These are phyloP conservation scores for Amphimedon queenslandica DNA, from an alignment of 37 sponge, comb jelly and placozoan genomes.

Conservation along the genomic window DNA sequence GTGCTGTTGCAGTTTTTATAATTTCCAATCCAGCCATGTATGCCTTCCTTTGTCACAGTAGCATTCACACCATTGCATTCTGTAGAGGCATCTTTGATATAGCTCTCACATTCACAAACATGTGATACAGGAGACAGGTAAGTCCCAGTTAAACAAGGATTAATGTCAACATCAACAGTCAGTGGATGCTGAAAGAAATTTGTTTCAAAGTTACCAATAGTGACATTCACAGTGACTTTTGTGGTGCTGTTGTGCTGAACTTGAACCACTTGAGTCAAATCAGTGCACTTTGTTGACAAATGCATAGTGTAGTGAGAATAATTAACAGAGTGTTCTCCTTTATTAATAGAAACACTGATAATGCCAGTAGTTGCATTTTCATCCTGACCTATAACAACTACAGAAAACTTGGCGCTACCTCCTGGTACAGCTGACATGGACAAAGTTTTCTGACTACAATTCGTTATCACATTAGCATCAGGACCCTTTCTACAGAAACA, in stretches of 20 bases:
- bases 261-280: background rate
- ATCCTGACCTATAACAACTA: slow-evolving; percentile 1
- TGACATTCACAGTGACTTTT: background rate
- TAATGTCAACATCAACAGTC: background rate
- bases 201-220: background rate
- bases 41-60: background rate
- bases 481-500: no score
- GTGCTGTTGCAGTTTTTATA: no score
- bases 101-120: background rate
- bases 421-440: background rate
- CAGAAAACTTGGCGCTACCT: background rate
- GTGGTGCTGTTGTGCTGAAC: background rate
- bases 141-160: background rate
- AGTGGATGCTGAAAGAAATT: background rate
- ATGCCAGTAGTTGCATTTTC: background rate
- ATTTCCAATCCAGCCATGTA: slow-evolving; percentile 9
- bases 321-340: background rate
- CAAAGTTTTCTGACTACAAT: background rate
- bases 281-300: background rate
- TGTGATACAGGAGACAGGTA: background rate
- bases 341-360: no score
- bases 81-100: background rate
- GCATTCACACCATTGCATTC: background rate
- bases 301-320: background rate
- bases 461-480: background rate